Conservation (phyloP, 2,113 vertebrate genomes). For the Lanius collurio region DNA sequence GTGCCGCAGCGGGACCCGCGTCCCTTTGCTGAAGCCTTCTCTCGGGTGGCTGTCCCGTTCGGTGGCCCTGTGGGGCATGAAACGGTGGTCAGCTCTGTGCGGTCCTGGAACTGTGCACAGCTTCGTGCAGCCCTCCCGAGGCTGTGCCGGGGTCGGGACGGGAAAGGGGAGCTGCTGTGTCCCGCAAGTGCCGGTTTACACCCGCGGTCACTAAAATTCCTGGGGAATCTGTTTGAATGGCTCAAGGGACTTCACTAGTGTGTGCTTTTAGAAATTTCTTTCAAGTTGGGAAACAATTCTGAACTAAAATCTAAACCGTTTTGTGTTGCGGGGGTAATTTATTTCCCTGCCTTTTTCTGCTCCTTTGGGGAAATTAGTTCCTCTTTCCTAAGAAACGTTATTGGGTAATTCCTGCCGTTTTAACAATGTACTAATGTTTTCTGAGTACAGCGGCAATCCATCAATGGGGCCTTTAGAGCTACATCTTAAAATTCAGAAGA, state of each 20-base stretch:
- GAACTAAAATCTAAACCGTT: background rate
- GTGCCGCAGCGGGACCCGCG: rapidly evolving
- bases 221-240: background rate
- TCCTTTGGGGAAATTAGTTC: background rate
- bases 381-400: background rate
- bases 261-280: background rate
- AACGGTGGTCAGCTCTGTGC: background rate
- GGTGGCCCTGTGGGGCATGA: background rate
- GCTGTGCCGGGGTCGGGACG: background rate
- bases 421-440: conserved; percentile 1
- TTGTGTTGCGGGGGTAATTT: background rate
- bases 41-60: background rate
- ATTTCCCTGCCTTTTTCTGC: background rate
- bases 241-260: background rate
- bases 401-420: background rate
- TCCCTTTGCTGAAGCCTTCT: rapidly evolving
- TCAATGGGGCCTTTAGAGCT: conserved; percentile 29
- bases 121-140: background rate
- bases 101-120: rapidly evolving
- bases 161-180: background rate
- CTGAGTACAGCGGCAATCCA: background rate
- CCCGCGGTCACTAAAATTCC: rapidly evolving
- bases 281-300: background rate
- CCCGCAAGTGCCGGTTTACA: rapidly evolving
- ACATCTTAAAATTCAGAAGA: background rate